These are phyloP conservation scores for Calcarius lapponicus DNA, from an alignment of 2,797 vertebrate species.

Conservation along the genomic window DNA sequence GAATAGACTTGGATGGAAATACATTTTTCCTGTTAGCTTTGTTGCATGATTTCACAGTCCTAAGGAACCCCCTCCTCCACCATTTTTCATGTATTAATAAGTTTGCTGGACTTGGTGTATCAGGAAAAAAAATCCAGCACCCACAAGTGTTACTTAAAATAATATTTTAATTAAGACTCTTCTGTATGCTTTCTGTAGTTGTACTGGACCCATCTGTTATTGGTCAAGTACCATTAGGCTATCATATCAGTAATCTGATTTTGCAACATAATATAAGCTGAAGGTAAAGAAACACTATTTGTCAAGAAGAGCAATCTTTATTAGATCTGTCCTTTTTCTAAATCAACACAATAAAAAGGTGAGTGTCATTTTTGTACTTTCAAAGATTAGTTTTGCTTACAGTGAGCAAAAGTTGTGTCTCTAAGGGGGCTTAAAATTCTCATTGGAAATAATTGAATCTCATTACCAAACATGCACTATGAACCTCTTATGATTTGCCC, in stretches of 20 bases:
- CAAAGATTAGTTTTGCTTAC: conserved; percentile 63
- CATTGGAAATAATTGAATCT: conserved; percentile 71
- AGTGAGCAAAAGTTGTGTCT: conserved; percentile 31
- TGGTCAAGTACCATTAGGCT: not conserved
- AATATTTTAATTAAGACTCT: not conserved
- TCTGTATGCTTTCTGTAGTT: not conserved
- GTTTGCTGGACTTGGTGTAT: not conserved
- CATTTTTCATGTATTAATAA: not conserved
- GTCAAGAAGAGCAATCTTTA: conserved; percentile 42
- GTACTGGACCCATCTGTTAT: not conserved
- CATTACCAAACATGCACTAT: conserved; percentile 44
- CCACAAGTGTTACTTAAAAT: not conserved
- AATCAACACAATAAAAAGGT: conserved; percentile 32
- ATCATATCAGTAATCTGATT: not conserved
- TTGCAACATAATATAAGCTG: not conserved
- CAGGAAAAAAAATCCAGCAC: not conserved
- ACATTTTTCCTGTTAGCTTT: not conserved
- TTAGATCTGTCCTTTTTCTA: conserved; percentile 34
- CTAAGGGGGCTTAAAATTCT: conserved; percentile 12
- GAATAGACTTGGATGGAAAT: fast-evolving
- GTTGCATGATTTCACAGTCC: not conserved
- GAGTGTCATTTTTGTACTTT: conserved; percentile 17
- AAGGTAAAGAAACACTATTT: conserved; percentile 22
- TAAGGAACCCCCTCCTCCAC: fast-evolving
- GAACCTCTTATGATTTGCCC: conserved; percentile 29